Base-by-base conservation (phyloP, 2,797 vertebrate species). In the Sylvilagus floridanus region DNA sequence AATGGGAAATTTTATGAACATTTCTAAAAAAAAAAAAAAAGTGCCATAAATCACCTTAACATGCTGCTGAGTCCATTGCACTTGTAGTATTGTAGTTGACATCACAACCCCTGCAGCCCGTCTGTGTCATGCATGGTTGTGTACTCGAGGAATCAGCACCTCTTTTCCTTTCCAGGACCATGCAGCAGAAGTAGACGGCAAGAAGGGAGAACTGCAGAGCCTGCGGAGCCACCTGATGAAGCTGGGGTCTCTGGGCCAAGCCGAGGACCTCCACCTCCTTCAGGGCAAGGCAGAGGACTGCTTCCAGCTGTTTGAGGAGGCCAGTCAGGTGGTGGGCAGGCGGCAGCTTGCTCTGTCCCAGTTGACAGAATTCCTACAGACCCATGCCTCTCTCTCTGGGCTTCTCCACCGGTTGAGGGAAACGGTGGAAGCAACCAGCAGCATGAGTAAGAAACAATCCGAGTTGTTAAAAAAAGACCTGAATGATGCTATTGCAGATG, bases 281-380 rank as follows among this genome's bases (percentile, higher is more conserved):
- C 98, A 99, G 90, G 98, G 97, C 96, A 99, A 98, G 97, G 98
- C 96, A 7, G 99, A 99, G 91, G 99, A 99, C 97, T 99, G 99
- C 96, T 97, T 99, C 66, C 99, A 99, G 96, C 98, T 99, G 12
- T 99, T 99, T 5, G 97, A 96, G 91, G 99, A 99, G 97, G 99
- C 99, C 78, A 98, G 98, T 94, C 98, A 98, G 94, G 98, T 99
- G 28, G 97, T 98, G 62, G 97, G 96, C 75, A 98, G 98, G 86
- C 98, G 99, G 52, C 97, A 98, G 90, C 98, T 99, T 2, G 98
- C 98, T 93, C 97, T 99, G 84, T 90, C 96, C 26, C 98, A 99
- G 90, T 89, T 99, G 47, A 97, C 69, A 8, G 84, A 96, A 4
- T 99, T 99, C 97, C 96, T 99, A 8, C 98, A 98, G 63, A 98